Base-by-base conservation (phyloP, 1,140 invertebrate species). In the Littorina saxatilis region DNA sequence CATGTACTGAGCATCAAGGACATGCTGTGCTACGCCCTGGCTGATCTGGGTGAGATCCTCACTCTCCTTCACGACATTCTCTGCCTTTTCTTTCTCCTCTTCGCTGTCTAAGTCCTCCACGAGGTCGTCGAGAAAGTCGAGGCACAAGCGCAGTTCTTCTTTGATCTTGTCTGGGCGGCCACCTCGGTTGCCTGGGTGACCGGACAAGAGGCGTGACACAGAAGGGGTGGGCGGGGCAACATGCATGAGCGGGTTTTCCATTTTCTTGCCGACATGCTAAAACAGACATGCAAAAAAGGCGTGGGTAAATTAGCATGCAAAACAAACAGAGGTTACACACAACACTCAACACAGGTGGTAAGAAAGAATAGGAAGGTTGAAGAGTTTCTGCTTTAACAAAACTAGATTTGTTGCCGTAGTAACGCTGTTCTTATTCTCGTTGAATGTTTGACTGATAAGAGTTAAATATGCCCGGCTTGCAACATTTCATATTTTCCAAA, bases 61-160 rank as follows among this genome's bases (percentile, higher is more conserved):
- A 17, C 35, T 63, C 61, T 17, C 61, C 1, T 63, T 7, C 3
- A 32, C 11, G 27, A 32, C 61, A 15, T 23, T n/a, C n/a, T 58
- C 9, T 23, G 55, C 55, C 66, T 68, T 15, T 13, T 37, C 35
- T 23, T 68, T 4, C n/a, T 72, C 70, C n/a, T 73, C 70, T 35
- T 73, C 70, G 27, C 70, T 73, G 23, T 73, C 70, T 43, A 29
- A 29, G 27, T 23, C 70, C 32, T n/a, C 40, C 5, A 43, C 20
- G 5, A 43, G 70, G 9, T 73, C 70, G 39, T 73, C 70, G 1
- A 73, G 43, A 52, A 73, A 73, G 70, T 73, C 70, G 20, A 73
- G 70, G n/a, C 40, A 73, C 4, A 73, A n/a, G 4, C 70, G n/a
- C n/a, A 73, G 70, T 4, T 73, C 70, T 52, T 73, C 70, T 20